Conservation (phyloP, 2,888 invertebrate species). For the Linnaemya tessellans region DNA sequence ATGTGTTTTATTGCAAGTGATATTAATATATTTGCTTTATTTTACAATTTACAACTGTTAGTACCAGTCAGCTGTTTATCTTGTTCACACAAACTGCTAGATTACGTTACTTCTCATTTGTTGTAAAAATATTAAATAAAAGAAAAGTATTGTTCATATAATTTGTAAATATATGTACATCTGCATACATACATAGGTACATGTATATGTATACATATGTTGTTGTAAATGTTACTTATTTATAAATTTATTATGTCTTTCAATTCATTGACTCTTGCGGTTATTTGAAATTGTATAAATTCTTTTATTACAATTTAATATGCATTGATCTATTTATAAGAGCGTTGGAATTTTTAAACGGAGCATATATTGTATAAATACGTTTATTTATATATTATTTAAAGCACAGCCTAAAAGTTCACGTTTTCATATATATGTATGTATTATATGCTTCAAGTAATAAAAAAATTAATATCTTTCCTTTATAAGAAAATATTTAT, state of each 20-base stretch:
- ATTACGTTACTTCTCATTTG: not conserved
- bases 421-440: too few relatives aligned
- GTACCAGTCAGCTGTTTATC: slow-evolving; percentile 5
- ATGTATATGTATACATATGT: not conserved
- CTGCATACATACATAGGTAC: not conserved
- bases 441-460: too few relatives aligned
- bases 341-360: slow-evolving; percentile 5
- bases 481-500: too few relatives aligned
- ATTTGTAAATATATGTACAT: not conserved
- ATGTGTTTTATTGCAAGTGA: not conserved
- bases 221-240: slow-evolving; percentile 1
- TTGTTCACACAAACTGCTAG: slow-evolving; percentile 34
- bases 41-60: slow-evolving; percentile 9
- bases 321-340: slow-evolving; percentile 5
- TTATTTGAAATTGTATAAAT: slow-evolving; percentile 11
- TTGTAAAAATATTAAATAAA: not conserved
- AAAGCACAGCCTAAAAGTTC: too few relatives aligned
- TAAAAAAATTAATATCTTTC: too few relatives aligned
- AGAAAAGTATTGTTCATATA: not conserved
- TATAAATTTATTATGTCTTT: slow-evolving; percentile 6
- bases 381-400: too few relatives aligned
- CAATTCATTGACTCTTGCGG: slow-evolving; percentile 53
- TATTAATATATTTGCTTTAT: slow-evolving; percentile 1
- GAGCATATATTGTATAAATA: too few relatives aligned
- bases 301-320: slow-evolving; percentile 26